Percentiles rank a stretch among this genome's conserved stretches.
These are phyloP conservation scores for Antidorcas marsupialis DNA, from an alignment of 2,113 vertebrate species.

Conservation along the genomic window DNA sequence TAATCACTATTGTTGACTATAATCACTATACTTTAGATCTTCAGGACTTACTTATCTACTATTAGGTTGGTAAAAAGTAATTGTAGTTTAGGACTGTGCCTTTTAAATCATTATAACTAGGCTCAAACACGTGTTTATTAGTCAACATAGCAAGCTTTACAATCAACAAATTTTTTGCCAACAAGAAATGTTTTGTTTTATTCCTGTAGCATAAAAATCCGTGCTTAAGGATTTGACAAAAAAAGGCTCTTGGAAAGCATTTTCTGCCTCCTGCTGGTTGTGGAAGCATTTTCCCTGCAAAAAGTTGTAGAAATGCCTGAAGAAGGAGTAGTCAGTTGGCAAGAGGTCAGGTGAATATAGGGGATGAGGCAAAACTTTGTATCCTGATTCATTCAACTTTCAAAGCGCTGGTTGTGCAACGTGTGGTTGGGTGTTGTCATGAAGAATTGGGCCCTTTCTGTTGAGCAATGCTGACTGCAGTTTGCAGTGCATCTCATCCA, in stretches of 20 bases:
- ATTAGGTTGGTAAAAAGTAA: neutral
- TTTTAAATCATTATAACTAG: neutral
- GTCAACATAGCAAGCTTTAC: neutral
- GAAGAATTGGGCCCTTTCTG: neutral
- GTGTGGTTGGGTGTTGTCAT: neutral
- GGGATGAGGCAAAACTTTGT: neutral
- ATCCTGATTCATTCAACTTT: neutral
- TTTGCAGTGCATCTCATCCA: neutral
- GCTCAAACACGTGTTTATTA: neutral
- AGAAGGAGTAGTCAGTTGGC: neutral
- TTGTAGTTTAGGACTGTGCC: neutral
- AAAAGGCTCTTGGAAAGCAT: neutral
- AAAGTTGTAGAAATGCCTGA: neutral
- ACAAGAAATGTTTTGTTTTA: neutral
- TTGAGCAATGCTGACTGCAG: neutral
- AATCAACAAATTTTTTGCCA: neutral
- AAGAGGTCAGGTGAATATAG: neutral
- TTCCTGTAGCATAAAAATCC: neutral
- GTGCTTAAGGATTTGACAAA: neutral
- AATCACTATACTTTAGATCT: neutral
- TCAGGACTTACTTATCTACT: neutral
- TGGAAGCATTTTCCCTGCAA: neutral
- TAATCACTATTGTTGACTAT: neutral
- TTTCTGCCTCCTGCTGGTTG: neutral
- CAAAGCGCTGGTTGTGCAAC: fast-evolving